Conservation (phyloP, 2,113 vertebrate genomes). For the Morone saxatilis region DNA sequence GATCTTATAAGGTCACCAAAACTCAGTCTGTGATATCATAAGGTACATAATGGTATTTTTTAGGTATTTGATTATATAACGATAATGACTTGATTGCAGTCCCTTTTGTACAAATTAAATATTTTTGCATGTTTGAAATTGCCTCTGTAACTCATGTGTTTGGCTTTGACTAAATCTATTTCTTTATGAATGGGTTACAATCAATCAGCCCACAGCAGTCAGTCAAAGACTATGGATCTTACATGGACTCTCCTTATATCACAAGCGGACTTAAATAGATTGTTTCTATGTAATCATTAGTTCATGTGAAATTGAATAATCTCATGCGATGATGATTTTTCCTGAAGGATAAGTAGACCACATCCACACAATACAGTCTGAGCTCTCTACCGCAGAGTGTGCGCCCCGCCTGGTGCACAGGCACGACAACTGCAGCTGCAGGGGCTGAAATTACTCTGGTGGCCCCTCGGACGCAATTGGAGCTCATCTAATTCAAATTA, state of each 20-base stretch:
- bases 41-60: not conserved
- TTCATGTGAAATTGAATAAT: not conserved
- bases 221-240: not conserved
- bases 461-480: not conserved
- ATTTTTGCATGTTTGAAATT: not conserved
- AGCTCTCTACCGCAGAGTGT: conserved; percentile 11
- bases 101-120: not conserved
- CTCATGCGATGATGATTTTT: not conserved
- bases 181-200: not conserved
- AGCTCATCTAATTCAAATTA: not conserved
- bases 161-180: not conserved
- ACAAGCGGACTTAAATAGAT: not conserved
- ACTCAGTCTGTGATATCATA: not conserved
- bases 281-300: not conserved
- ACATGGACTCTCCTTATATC: not conserved
- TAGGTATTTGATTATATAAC: not conserved
- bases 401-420: conserved; percentile 74
- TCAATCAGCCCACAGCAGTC: not conserved
- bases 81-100: not conserved
- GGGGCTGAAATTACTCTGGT: not conserved
- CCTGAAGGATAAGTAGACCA: accelerated
- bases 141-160: too few relatives aligned
- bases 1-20: not conserved
- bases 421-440: conserved; percentile 51
- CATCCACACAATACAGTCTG: not conserved